Evolutionary conservation across 2,113 vertebrate genomes (phyloP), one percentile per base, ranked within the genome.

Genomic region (Poeciliopsis retropinna): DNA sequence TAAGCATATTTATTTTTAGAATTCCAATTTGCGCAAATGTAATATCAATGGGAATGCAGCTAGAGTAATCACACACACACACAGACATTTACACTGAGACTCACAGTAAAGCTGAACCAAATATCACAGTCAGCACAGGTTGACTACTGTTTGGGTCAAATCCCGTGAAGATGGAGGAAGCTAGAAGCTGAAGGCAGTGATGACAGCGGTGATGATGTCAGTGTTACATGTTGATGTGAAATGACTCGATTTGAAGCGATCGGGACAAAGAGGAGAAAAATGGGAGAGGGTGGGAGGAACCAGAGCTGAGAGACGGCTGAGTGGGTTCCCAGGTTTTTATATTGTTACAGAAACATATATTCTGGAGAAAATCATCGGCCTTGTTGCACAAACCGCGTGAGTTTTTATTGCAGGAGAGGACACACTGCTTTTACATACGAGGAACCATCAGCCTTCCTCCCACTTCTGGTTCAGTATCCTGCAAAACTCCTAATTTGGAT

Each of bases 101-200:
- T 67, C 29, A 57, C 61, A 83, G 27, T 9, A 32, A 64, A 78
- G 60, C 65, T 37, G 41, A 61, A 65, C 65, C 22, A 57, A 57
- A 57, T 25, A 30, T 30, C 37, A n/a, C 47, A 61, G 64, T 60
- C 31, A 41, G 27, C 30, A 64, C 71, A 37, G 31, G 60, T 27
- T 6, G 37, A 67, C 28, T 31, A 60, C 54, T 6, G n/a, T 22
- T 72, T 44, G 14, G 34, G 63, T 61, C 2, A 19, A 67, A 57
- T 73, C 60, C 57, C 30, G 62, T 51, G 11, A 22, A 66, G 73
- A 89, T 86, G 84, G 39, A 81, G 65, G 82, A 88, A 92, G 91
- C 89, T 68, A 70, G 74, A 85, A 87, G 89, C 88, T 57, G 72
- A 78, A 84, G 70, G 75, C 83, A 83, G 90, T 72, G 19, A 77